Percentiles rank a stretch among this genome's conserved stretches.
These are phyloP conservation scores for Thryonomys swinderianus DNA, from an alignment of 2,113 vertebrate genomes.

Conservation along the genomic window DNA sequence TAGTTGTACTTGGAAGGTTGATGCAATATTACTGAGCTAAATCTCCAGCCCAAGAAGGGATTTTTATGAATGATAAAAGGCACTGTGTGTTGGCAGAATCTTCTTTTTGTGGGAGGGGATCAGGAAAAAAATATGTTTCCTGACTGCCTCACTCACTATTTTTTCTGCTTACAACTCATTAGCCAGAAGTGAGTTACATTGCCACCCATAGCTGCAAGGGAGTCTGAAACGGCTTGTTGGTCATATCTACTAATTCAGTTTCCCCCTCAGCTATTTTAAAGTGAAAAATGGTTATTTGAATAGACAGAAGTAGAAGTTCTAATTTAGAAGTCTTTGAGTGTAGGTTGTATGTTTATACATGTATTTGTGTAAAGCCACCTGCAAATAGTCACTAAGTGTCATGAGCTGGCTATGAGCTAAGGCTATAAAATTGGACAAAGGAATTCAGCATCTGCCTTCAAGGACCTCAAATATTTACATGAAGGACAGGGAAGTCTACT, in stretches of 20 bases:
- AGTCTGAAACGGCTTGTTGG: neutral
- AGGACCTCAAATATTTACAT: neutral
- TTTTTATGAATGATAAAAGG: neutral
- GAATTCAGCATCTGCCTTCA: neutral
- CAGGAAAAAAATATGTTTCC: neutral
- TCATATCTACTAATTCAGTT: neutral
- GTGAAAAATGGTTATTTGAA: neutral
- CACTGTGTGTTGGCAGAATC: neutral
- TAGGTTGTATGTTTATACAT: neutral
- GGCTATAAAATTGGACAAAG: neutral
- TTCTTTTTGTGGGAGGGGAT: neutral
- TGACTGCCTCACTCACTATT: neutral
- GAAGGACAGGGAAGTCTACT: neutral
- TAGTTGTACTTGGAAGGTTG: neutral
- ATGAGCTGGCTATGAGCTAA: neutral
- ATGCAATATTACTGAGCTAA: too few species aligned
- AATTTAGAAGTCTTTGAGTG: constrained; percentile 13
- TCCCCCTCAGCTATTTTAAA: neutral
- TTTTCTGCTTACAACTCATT: neutral
- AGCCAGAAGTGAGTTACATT: neutral
- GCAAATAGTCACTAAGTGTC: neutral
- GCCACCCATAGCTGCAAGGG: neutral
- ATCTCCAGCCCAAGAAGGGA: neutral
- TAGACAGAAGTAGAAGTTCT: neutral
- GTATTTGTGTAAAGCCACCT: neutral